Conservation (phyloP, 2,113 vertebrate species). For the Petrocephalus microphthalmus region DNA sequence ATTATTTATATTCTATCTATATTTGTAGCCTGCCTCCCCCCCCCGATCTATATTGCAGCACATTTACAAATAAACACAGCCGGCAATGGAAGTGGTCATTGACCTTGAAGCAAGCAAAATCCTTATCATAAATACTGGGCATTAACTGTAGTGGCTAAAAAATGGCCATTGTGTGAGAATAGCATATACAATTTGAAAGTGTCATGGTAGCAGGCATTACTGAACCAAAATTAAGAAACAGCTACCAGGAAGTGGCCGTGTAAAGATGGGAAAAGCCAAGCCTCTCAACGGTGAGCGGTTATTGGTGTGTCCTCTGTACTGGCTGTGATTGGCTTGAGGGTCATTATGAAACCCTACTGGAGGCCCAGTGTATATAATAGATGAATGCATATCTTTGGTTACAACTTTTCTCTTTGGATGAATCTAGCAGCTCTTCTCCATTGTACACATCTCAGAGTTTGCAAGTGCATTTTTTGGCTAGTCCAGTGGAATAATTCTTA, state of each 20-base stretch:
- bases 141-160: constrained; percentile 9
- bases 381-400: neutral
- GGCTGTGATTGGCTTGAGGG: neutral
- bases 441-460: neutral
- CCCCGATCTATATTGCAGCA: neutral
- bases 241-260: neutral
- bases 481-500: neutral
- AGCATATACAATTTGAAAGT: neutral
- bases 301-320: neutral
- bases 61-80: neutral
- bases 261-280: neutral
- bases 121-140: neutral
- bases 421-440: neutral
- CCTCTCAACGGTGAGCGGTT: neutral
- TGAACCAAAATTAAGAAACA: neutral
- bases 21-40: neutral
- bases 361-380: neutral
- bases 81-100: neutral
- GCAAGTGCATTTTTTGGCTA: neutral
- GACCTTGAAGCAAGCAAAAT: constrained; percentile 12
- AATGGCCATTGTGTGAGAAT: neutral
- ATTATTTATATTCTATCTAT: constrained; percentile 7
- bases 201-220: neutral
- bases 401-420: neutral
- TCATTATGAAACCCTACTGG: neutral